A percentile compares a stretch with the other conserved stretches of the same genome.
phyloP scores from a whole-genome alignment of 1,140 invertebrate genomes.

The Adoxophyes honmai region DNA sequence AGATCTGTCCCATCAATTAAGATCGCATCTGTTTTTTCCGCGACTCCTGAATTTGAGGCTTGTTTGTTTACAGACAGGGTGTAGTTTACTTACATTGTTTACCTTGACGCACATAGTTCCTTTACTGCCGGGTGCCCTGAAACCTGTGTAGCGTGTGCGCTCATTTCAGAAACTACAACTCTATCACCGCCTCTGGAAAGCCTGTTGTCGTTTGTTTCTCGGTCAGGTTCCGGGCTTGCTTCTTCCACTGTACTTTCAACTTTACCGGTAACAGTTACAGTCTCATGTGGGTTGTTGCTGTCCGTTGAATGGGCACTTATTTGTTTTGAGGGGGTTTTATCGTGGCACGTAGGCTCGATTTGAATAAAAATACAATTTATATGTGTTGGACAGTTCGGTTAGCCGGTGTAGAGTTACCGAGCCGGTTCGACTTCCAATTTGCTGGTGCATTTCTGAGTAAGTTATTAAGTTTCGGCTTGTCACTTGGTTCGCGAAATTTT shows the following conservation, averaged over 20 bases:
- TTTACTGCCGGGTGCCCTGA: slow-evolving; percentile 35
- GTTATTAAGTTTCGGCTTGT: slow-evolving; percentile 76
- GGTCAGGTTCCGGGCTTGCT: slow-evolving; percentile 20
- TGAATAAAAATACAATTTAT: slow-evolving; percentile 77
- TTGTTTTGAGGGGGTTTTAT: slow-evolving; percentile 70
- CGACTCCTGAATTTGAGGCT: slow-evolving; percentile 32
- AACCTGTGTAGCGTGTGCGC: slow-evolving; percentile 41
- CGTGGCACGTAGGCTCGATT: slow-evolving; percentile 68
- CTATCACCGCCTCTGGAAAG: slow-evolving; percentile 56
- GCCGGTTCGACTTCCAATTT: slow-evolving; percentile 73
- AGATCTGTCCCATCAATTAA: slow-evolving; percentile 32
- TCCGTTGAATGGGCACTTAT: slow-evolving; percentile 49
- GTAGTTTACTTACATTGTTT: slow-evolving; percentile 38
- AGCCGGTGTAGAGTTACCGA: slow-evolving; percentile 66
- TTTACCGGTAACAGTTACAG: slow-evolving; percentile 37
- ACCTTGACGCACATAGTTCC: slow-evolving; percentile 25
- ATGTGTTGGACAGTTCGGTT: slow-evolving; percentile 65
- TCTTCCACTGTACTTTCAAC: slow-evolving; percentile 25
- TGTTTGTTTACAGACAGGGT: slow-evolving; percentile 26
- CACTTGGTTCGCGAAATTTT: slow-evolving; percentile 72
- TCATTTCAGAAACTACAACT: slow-evolving; percentile 57
- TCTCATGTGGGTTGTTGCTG: slow-evolving; percentile 34
- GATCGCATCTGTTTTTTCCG: slow-evolving; percentile 30
- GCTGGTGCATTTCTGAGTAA: slow-evolving; percentile 73
- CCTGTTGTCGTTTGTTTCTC: slow-evolving; percentile 42